Evolutionary conservation across 2,888 invertebrate species (phyloP), one percentile per base, ranked within the genome.

Genomic region (Tinea trinotella): DNA sequence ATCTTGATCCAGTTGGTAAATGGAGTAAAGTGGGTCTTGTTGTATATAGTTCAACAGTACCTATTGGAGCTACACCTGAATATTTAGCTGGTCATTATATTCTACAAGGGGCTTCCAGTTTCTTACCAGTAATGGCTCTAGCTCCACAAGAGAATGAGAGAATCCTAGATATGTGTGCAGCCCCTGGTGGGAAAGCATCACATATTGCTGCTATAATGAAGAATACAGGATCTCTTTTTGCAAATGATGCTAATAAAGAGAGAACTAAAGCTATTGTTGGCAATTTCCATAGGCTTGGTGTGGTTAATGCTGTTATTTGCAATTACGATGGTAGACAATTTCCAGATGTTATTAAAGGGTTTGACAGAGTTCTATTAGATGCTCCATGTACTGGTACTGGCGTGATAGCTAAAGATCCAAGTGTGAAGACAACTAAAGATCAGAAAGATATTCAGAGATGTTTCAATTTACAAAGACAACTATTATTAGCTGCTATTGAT

Each of bases 301-400:
- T 99, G 56, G 93, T 95, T 0, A 99, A 99, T 84, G 91, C 96
- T 3, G 90, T 98, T 7, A 90, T 99, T 55, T 94, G 93, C 61
- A 92, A 91, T 60, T 91, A 95, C 68, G 98, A 99, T 83, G 99
- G 98, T 1, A 86, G 95, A 54, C 92, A 93, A 66, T 93, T 95
- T 66, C 92, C 93, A 0, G 87, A 93, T 74, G 88, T 94, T 9
- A 93, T 97, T 73, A 94, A 92, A 66, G 95, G 95, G 1, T 99
- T 99, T 72, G 99, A 99, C 76, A 89, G 99, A 63, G 95, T 99
- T 4, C 79, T 99, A 24, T 81, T 99, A 50, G 99, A 99, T 87
- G 99, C 99, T 0, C 99, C 99, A 0, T 99, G 99, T 71, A 96
- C 97, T 35, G 99, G 99, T 30, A 98, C 99, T 0, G 99, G 99